phyloP scores from a whole-genome alignment of 2,797 vertebrate species.

The Liasis olivaceus region DNA sequence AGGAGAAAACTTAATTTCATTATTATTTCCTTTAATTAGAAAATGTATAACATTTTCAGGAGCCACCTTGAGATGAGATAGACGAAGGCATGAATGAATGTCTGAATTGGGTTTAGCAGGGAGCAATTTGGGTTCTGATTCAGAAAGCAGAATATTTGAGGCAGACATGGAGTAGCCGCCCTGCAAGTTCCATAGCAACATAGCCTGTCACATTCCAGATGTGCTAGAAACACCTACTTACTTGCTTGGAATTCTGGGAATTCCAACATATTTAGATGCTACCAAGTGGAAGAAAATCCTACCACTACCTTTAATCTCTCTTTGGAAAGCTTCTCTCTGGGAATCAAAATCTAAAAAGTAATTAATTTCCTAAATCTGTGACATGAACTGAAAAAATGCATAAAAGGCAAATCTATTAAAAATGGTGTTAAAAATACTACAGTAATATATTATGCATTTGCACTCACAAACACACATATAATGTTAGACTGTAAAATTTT shows the following conservation, averaged over 20 bases:
- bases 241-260: not conserved
- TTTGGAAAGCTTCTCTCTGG: not conserved
- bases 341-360: constrained; percentile 4
- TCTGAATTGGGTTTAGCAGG: not conserved
- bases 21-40: not conserved
- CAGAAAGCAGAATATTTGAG: not conserved
- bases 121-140: not conserved
- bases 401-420: not conserved
- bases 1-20: not conserved
- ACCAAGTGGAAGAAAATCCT: not conserved
- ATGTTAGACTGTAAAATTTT: not conserved
- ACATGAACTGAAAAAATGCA: not conserved
- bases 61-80: not conserved
- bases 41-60: not conserved
- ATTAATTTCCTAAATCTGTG: constrained; percentile 19
- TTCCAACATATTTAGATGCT: not conserved
- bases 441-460: not conserved
- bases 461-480: not conserved
- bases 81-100: not conserved
- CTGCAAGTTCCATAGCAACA: not conserved
- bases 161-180: not conserved
- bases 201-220: not conserved
- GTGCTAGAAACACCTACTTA: not conserved
- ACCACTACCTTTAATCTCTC: not conserved
- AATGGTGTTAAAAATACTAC: not conserved